Evolutionary conservation across 2,797 vertebrate genomes (phyloP).

Genomic region (Parauchenoglanis ngamensis): DNA sequence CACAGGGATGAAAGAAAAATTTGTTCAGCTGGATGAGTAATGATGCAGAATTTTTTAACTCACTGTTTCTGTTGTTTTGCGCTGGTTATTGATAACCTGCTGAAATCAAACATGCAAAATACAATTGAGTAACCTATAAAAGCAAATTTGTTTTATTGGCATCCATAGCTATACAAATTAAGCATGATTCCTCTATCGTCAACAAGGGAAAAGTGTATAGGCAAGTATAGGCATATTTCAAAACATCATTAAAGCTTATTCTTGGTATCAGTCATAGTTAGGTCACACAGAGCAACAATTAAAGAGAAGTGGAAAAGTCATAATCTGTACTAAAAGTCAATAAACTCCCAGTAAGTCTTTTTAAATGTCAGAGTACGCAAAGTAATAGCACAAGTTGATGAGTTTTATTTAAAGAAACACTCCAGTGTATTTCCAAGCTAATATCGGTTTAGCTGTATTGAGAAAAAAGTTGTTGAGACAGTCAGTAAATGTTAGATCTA

Average conservation of each 20-base stretch:
- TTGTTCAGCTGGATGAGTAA: constrained; percentile 9
- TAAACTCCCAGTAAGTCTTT: background rate
- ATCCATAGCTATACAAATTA: background rate
- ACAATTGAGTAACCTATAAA: background rate
- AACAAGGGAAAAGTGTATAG: background rate
- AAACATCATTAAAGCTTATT: background rate
- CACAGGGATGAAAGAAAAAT: background rate
- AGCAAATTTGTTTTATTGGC: background rate
- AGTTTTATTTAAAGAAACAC: background rate
- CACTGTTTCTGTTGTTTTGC: background rate
- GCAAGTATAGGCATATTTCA: background rate
- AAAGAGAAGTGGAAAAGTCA: background rate
- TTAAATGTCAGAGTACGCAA: background rate
- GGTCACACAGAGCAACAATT: background rate
- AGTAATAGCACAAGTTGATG: background rate
- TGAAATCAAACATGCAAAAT: background rate
- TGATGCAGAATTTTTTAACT: background rate
- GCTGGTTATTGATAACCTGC: background rate
- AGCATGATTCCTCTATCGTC: background rate
- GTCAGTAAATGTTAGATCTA: background rate
- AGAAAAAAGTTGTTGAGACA: background rate
- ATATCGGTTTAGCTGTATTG: background rate
- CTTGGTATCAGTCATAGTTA: background rate
- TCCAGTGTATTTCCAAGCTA: background rate
- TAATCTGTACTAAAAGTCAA: background rate